phyloP scores from a whole-genome alignment of 2,797 vertebrate species.

The Sebastes dallii region DNA sequence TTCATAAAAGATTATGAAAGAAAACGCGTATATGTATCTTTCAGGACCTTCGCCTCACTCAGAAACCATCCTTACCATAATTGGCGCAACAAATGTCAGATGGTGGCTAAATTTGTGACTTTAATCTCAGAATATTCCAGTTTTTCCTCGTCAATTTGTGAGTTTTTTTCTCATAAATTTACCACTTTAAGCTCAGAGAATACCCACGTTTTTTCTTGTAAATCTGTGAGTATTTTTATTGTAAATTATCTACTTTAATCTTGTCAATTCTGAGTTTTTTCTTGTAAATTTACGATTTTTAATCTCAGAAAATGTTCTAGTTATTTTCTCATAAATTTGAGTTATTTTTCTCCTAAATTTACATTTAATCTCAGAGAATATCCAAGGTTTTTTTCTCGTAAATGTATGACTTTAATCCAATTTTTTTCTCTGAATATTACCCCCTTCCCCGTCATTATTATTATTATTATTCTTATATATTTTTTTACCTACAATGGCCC shows the following conservation, averaged over 20 bases:
- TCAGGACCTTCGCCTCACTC: background rate
- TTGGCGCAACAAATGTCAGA: background rate
- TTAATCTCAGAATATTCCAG: background rate
- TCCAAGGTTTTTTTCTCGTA: no score
- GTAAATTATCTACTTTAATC: no score
- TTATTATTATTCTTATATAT: background rate
- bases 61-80: background rate
- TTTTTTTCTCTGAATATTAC: background rate
- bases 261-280: background rate
- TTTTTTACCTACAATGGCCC: background rate
- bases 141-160: no score
- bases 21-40: background rate
- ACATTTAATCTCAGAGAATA: no score
- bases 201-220: no score
- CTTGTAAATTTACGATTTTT: background rate
- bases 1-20: background rate
- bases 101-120: background rate
- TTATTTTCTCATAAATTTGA: no score
- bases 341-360: background rate
- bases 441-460: background rate
- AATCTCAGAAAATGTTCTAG: rapidly evolving
- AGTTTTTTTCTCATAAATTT: background rate
- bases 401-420: no score
- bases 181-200: background rate
- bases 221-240: no score